Evolutionary conservation across 2,113 vertebrate species (phyloP), one percentile per base, ranked within the genome.

Genomic region (Myrmecobius fasciatus): DNA sequence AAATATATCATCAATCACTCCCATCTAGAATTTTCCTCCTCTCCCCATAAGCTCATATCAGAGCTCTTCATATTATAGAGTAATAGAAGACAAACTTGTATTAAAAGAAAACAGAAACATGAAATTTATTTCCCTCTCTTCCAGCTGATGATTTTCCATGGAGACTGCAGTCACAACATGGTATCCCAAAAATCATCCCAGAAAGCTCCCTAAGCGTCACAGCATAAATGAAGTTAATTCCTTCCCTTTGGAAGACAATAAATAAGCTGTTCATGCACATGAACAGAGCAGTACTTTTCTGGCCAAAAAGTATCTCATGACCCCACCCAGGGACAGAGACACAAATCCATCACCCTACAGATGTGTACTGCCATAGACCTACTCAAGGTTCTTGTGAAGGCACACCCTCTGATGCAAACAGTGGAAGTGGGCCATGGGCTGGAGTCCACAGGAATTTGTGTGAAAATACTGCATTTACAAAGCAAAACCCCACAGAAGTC

Each of bases 221-320:
- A 83, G 47, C 43, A 31, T n/a, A 83, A 75, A 47, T 43, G 36
- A 94, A 53, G 49, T 93, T 93, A 88, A 48, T 26, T 83, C 89
- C 60, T 88, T 90, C 3, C 20, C 31, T 53, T 8, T 24, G 3
- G 89, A 95, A 91, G 93, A 25, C 51, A 60, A 89, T 3, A 43
- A 88, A 92, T 88, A 36, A 56, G 43, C 51, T 89, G 88, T 43
- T 83, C 91, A 49, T 9, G 2, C 1, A 95, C 92, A 94, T 96
- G 96, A 91, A 94, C 8, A 92, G 89, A 95, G 56, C 89, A 96
- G 95, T 95, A 95, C 92, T 94, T 92, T 54, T 83, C 90, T 96
- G 94, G 97, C 96, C 96, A 93, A 90, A 89, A 53, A 20, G 90
- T 7, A 31, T 36, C 92, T 54, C 49, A 24, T 0, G 92, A 83